These are phyloP conservation scores for Catharus ustulatus DNA, from an alignment of 2,797 vertebrate genomes.

Conservation along the genomic window DNA sequence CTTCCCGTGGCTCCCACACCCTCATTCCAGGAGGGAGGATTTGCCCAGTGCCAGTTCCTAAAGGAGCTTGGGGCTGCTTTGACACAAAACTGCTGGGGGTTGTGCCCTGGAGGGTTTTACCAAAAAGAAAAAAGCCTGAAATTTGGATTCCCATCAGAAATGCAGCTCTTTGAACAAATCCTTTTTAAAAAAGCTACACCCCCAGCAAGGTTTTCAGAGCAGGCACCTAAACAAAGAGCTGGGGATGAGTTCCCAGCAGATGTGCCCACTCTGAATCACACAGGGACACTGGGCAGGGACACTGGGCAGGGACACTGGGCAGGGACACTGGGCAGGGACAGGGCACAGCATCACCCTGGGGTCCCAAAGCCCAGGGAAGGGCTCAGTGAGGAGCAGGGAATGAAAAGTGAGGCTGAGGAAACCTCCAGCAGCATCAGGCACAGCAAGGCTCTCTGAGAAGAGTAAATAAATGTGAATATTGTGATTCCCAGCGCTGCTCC, in stretches of 20 bases:
- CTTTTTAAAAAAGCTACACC: too few species aligned
- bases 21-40: neutral
- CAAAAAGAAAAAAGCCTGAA: neutral
- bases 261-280: accelerated
- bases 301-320: neutral
- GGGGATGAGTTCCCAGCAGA: neutral
- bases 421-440: neutral
- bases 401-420: neutral
- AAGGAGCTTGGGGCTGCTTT: neutral
- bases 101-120: too few species aligned
- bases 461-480: neutral
- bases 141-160: neutral
- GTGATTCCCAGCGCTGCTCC: neutral
- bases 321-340: neutral
- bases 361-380: neutral
- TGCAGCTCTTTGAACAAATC: neutral
- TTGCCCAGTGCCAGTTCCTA: neutral
- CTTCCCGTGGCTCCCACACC: neutral
- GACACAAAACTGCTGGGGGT: neutral
- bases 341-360: neutral
- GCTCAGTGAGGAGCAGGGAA: neutral
- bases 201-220: neutral
- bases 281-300: accelerated
- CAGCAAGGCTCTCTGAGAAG: neutral
- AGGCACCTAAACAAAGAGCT: neutral